These are phyloP conservation scores for Isichthys henryi DNA, from an alignment of 2,113 vertebrate genomes.

Conservation along the genomic window DNA sequence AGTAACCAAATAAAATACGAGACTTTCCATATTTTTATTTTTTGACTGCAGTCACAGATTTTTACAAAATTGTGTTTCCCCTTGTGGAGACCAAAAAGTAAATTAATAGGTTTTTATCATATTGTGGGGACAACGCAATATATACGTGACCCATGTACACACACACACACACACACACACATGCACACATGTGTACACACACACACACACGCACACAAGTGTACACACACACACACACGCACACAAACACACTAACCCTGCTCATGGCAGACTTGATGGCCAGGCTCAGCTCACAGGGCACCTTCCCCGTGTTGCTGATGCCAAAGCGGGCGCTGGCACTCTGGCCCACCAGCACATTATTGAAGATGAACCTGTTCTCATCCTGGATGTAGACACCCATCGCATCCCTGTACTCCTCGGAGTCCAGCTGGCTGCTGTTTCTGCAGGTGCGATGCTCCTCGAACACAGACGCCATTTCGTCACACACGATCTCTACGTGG, in stretches of 20 bases:
- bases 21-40: no score
- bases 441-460: slow-evolving; percentile 77
- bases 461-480: slow-evolving; percentile 67
- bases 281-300: slow-evolving; percentile 66
- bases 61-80: no score
- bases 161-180: not conserved
- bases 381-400: slow-evolving; percentile 68
- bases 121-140: not conserved
- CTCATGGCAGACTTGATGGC: slow-evolving; percentile 49
- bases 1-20: no score
- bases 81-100: no score
- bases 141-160: not conserved
- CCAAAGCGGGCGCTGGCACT: slow-evolving; percentile 70
- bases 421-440: slow-evolving; percentile 48
- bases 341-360: slow-evolving; percentile 63
- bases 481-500: slow-evolving; percentile 55
- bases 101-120: no score
- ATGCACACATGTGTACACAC: not conserved
- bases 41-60: no score
- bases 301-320: slow-evolving; percentile 65
- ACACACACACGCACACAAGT: not conserved
- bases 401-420: slow-evolving; percentile 50
- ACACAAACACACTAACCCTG: slow-evolving; percentile 57
- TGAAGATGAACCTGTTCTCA: slow-evolving; percentile 81
- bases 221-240: slow-evolving; percentile 3